Evolutionary conservation across 2,888 invertebrate genomes (phyloP).

Genomic region (Drosophila ezoana): DNA sequence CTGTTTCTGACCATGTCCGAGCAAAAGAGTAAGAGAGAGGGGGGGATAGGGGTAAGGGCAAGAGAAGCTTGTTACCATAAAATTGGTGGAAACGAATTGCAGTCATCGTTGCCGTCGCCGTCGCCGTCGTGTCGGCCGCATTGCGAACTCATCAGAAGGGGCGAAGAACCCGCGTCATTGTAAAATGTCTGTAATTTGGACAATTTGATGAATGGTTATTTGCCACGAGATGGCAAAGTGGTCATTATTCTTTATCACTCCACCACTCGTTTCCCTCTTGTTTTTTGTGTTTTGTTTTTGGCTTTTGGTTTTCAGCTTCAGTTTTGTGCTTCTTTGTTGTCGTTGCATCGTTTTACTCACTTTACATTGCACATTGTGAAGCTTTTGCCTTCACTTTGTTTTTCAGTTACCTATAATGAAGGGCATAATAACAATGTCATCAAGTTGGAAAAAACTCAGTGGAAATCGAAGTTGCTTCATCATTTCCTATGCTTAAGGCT

Average conservation of each 20-base stretch:
- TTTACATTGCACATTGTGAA: constrained; percentile 62
- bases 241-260: constrained; percentile 84
- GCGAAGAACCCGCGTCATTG: constrained; percentile 75
- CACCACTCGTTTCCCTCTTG: constrained; percentile 46
- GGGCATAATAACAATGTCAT: constrained; percentile 52
- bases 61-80: constrained; percentile 80
- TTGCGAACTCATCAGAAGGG: constrained; percentile 55
- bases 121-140: constrained; percentile 62
- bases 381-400: constrained; percentile 37
- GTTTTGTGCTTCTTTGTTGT: constrained; percentile 39
- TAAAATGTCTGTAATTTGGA: constrained; percentile 85
- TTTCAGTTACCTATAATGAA: constrained; percentile 31
- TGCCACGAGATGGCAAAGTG: constrained; percentile 85
- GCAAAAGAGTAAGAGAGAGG: background rate
- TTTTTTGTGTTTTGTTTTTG: constrained; percentile 24
- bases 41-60: background rate
- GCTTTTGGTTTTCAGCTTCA: constrained; percentile 19
- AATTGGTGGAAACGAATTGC: constrained; percentile 85
- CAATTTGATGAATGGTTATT: constrained; percentile 85
- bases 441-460: constrained; percentile 11
- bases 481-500: constrained; percentile 27
- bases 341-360: constrained; percentile 67
- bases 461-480: constrained; percentile 30
- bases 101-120: constrained; percentile 54
- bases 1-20: constrained; percentile 55